Percentiles rank a stretch among this genome's conserved stretches.
phyloP scores from a whole-genome alignment of 1,140 invertebrate genomes.

The Orius insidiosus region DNA sequence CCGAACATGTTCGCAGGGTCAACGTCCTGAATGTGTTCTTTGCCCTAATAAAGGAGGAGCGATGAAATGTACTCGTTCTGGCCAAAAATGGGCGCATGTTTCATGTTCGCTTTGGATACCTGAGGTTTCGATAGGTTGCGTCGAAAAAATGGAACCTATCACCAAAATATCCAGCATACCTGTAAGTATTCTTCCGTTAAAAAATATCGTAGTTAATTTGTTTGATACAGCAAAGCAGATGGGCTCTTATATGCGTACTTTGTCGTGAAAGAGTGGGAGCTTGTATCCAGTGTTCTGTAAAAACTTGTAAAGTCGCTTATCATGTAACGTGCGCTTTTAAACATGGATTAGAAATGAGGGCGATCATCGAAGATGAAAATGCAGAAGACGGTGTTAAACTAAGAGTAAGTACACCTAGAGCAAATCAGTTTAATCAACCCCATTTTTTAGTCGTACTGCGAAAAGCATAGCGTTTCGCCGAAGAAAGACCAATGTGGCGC shows the following conservation, averaged over 20 bases:
- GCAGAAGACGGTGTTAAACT: constrained; percentile 89
- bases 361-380: constrained; percentile 87
- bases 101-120: constrained; percentile 98
- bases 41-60: constrained; percentile 93
- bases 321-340: constrained; percentile 97
- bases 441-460: constrained; percentile 75
- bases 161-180: constrained; percentile 96
- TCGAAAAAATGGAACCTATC: constrained; percentile 96
- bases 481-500: constrained; percentile 63
- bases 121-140: constrained; percentile 94
- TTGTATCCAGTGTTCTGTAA: constrained; percentile 92
- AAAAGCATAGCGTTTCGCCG: constrained; percentile 78
- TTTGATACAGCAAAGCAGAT: constrained; percentile 57
- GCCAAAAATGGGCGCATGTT: constrained; percentile 94
- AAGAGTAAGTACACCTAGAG: constrained; percentile 41
- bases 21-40: constrained; percentile 78
- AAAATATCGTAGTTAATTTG: neutral
- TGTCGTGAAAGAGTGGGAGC: constrained; percentile 89
- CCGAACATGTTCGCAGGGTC: constrained; percentile 73
- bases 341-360: constrained; percentile 91
- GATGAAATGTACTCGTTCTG: constrained; percentile 89
- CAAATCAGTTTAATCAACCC: too few relatives aligned
- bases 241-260: constrained; percentile 83
- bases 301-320: constrained; percentile 94
- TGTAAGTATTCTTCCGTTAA: constrained; percentile 28